Conservation (phyloP, 1,140 invertebrate species). For the Sitodiplosis mosellana region DNA sequence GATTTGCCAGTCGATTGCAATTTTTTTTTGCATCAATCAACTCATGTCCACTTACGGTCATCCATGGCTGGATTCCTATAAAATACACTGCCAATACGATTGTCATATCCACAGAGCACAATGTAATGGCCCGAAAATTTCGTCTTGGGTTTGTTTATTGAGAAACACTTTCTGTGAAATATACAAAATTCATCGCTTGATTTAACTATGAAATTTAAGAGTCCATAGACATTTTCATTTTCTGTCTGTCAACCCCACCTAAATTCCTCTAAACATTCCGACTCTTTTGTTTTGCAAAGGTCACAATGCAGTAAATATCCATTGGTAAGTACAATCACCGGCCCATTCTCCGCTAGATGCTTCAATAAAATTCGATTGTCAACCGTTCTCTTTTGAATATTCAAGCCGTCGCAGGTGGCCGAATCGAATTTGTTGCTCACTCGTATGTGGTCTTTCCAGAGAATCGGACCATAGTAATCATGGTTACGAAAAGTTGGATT, state of each 20-base stretch:
- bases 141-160: conserved; percentile 10
- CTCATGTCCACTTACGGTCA: no score
- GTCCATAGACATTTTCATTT: no score
- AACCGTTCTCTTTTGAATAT: conserved; percentile 32
- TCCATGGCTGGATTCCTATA: conserved; percentile 44
- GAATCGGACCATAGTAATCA: conserved; percentile 38
- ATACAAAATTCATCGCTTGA: no score
- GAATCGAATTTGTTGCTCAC: conserved; percentile 37
- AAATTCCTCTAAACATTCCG: conserved; percentile 24
- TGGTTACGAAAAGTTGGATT: conserved; percentile 41
- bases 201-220: no score
- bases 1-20: no score
- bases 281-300: conserved; percentile 36
- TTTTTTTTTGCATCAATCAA: no score
- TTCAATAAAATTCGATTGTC: conserved; percentile 30
- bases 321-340: conserved; percentile 46
- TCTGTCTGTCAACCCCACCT: conserved; percentile 27
- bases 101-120: conserved; percentile 37
- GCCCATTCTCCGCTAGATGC: conserved; percentile 37
- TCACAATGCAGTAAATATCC: conserved; percentile 41
- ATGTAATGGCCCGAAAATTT: conserved; percentile 39
- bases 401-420: conserved; percentile 31
- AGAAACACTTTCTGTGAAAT: no score
- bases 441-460: conserved; percentile 40
- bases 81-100: conserved; percentile 26